Evolutionary conservation across 1,140 invertebrate genomes (phyloP).

Genomic region (Drosophila micromelanica): DNA sequence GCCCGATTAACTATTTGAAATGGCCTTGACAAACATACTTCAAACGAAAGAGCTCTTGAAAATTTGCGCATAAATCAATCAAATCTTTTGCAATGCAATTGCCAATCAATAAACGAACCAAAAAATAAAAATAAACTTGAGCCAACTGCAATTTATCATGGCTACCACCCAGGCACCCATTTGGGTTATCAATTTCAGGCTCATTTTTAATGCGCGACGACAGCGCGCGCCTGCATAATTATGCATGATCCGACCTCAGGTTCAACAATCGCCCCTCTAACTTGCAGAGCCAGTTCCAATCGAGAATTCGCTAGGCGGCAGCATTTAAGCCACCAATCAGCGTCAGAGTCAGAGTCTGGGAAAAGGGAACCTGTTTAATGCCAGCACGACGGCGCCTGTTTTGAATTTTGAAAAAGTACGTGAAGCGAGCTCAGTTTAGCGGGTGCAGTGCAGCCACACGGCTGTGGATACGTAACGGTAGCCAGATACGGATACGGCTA

Average conservation of each 20-base stretch:
- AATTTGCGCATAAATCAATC: conserved; percentile 42
- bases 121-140: conserved; percentile 19
- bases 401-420: conserved; percentile 83
- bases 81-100: conserved; percentile 50
- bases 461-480: background rate
- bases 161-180: background rate
- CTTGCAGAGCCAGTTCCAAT: conserved; percentile 18
- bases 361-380: conserved; percentile 53
- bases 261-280: background rate
- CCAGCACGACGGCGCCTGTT: conserved; percentile 74
- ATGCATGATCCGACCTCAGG: conserved; percentile 64
- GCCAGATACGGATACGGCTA: conserved; percentile 10
- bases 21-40: conserved; percentile 26
- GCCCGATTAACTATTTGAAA: background rate
- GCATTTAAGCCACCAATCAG: conserved; percentile 80
- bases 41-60: background rate
- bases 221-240: conserved; percentile 72
- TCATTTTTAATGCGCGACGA: conserved; percentile 79
- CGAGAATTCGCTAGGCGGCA: conserved; percentile 26
- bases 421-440: conserved; percentile 45
- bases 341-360: conserved; percentile 63
- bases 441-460: conserved; percentile 55
- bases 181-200: conserved; percentile 74
- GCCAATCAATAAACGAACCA: conserved; percentile 53
- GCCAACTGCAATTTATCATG: conserved; percentile 58